These are phyloP conservation scores for Hoplostethus mediterraneus DNA, from an alignment of 2,797 vertebrate species.

Conservation along the genomic window DNA sequence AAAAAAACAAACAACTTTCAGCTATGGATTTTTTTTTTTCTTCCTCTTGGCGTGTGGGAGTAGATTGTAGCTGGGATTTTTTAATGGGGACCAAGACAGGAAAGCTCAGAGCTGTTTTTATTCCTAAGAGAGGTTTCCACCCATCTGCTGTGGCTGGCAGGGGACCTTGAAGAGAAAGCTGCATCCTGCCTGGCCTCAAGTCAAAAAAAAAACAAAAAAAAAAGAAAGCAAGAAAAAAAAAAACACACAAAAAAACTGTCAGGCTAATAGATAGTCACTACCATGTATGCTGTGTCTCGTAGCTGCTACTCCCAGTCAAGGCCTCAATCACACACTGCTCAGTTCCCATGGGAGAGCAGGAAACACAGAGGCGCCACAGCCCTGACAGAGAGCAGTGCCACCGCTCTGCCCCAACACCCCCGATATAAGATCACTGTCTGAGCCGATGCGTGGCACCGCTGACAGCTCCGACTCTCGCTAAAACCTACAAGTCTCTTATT, in stretches of 20 bases:
- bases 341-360: conserved; percentile 55
- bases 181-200: conserved; percentile 63
- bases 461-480: conserved; percentile 62
- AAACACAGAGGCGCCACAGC: conserved; percentile 65
- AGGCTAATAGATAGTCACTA: conserved; percentile 72
- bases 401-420: conserved; percentile 59
- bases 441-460: conserved; percentile 61
- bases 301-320: conserved; percentile 73
- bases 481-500: conserved; percentile 71
- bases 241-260: conserved; percentile 51
- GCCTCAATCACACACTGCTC: conserved; percentile 73
- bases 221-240: conserved; percentile 36
- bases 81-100: conserved; percentile 64
- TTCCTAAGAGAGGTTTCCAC: conserved; percentile 68
- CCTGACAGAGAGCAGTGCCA: conserved; percentile 67
- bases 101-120: conserved; percentile 69
- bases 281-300: conserved; percentile 54
- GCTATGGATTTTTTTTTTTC: conserved; percentile 47
- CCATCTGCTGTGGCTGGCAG: conserved; percentile 67
- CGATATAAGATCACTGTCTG: conserved; percentile 64
- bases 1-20: conserved; percentile 27
- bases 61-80: conserved; percentile 28
- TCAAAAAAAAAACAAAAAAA: conserved; percentile 54
- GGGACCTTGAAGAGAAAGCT: conserved; percentile 72
- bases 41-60: conserved; percentile 19